A percentile compares a stretch with the other conserved stretches of the same genome.
These are phyloP conservation scores for Lamellibrachia luymesi DNA, from an alignment of 1,140 invertebrate species.

Conservation along the genomic window DNA sequence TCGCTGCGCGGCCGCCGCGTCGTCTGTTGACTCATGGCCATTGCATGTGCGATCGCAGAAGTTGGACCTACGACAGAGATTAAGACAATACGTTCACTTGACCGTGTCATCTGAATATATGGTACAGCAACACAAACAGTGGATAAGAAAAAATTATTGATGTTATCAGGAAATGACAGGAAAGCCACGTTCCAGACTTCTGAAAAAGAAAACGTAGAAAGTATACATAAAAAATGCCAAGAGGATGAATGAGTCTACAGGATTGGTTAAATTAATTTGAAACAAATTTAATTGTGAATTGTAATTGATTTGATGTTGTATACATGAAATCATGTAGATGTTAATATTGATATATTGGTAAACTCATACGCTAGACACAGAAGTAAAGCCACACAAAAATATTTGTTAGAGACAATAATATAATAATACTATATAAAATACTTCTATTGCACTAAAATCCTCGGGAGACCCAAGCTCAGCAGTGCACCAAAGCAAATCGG, in stretches of 20 bases:
- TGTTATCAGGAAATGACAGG: neutral
- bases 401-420: no score
- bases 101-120: neutral
- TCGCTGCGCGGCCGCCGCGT: slow-evolving; percentile 70
- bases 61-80: slow-evolving; percentile 55
- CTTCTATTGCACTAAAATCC: no score
- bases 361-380: no score
- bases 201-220: neutral
- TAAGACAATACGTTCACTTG: slow-evolving; percentile 6
- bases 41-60: slow-evolving; percentile 49
- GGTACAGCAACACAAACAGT: neutral
- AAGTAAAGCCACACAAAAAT: no score
- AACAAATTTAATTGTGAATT: no score
- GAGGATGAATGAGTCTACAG: neutral
- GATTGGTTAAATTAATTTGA: neutral
- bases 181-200: neutral
- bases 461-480: no score
- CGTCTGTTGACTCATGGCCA: slow-evolving; percentile 40
- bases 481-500: no score
- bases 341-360: no score
- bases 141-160: neutral
- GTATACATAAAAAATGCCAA: neutral
- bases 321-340: no score
- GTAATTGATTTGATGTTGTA: no score
- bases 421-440: no score